Evolutionary conservation across 2,797 vertebrate species (phyloP).

Genomic region (Siniperca obscura): DNA sequence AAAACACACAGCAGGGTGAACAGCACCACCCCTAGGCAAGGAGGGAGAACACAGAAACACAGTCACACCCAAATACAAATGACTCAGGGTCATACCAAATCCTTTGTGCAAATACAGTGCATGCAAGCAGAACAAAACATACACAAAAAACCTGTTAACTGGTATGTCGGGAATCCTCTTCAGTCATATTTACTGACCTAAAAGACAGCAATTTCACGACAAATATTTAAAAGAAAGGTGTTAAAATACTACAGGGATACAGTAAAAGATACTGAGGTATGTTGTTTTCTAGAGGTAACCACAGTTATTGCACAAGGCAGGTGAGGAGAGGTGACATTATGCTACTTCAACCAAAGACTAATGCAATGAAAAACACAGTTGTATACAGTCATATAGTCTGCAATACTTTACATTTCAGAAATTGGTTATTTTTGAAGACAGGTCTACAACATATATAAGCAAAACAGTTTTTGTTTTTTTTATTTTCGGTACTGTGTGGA

Average conservation of each 20-base stretch:
- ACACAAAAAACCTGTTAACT: slow-evolving; percentile 10
- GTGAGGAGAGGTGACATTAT: not conserved
- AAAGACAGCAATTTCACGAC: not conserved
- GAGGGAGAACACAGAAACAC: no score
- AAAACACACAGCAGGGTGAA: no score
- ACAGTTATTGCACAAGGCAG: slow-evolving; percentile 4
- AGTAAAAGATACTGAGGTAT: no score
- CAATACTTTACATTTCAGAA: not conserved
- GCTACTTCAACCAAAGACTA: not conserved
- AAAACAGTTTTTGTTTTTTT: not conserved
- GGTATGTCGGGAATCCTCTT: not conserved
- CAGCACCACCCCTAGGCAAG: no score
- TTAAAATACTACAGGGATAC: not conserved
- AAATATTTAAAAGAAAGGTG: not conserved
- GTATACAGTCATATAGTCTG: not conserved
- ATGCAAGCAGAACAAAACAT: slow-evolving; percentile 1
- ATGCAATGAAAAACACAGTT: not conserved
- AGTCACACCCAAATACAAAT: no score
- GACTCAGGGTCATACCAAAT: no score
- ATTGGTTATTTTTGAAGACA: not conserved
- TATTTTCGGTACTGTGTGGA: not conserved
- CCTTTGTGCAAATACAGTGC: slow-evolving; percentile 25
- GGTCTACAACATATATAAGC: not conserved
- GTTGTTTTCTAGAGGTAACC: not conserved
- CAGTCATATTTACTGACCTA: not conserved